Evolutionary conservation across 1,140 invertebrate species (phyloP).

Genomic region (Leptinotarsa defecta): DNA sequence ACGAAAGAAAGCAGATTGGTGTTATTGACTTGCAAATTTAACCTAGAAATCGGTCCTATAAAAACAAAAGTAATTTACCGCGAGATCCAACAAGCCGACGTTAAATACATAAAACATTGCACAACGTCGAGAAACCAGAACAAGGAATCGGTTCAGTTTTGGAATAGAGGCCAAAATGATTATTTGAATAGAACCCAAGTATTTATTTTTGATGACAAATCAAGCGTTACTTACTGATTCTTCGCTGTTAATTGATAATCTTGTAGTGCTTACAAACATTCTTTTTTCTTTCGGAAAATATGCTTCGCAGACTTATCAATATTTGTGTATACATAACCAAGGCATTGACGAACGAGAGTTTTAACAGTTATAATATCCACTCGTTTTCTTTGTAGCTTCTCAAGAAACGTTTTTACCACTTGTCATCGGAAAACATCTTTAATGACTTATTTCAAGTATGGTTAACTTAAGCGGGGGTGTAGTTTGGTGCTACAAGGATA

Average conservation of each 20-base stretch:
- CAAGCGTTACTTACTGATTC: no score
- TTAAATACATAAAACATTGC: conserved; percentile 3
- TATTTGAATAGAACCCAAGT: neutral
- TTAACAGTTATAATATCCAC: neutral
- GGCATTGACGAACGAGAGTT: conserved; percentile 10
- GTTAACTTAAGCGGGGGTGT: conserved; percentile 63
- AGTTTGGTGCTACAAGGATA: conserved; percentile 68
- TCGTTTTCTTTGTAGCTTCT: conserved; percentile 17
- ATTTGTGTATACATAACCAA: conserved; percentile 7
- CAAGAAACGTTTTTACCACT: neutral
- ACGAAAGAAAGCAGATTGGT: conserved; percentile 17
- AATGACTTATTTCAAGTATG: conserved; percentile 55
- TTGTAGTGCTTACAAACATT: no score
- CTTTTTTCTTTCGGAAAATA: no score
- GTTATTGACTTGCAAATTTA: conserved; percentile 21
- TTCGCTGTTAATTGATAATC: no score
- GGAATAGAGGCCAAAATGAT: neutral
- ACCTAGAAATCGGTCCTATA: conserved; percentile 16
- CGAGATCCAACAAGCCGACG: neutral
- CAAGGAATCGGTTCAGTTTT: conserved; percentile 4
- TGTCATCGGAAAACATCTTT: conserved; percentile 33
- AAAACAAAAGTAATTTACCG: conserved; percentile 6
- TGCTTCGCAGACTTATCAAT: no score
- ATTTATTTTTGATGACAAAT: no score
- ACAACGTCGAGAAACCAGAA: neutral